phyloP scores from a whole-genome alignment of 2,888 invertebrate species.

The Polyploca ridens region DNA sequence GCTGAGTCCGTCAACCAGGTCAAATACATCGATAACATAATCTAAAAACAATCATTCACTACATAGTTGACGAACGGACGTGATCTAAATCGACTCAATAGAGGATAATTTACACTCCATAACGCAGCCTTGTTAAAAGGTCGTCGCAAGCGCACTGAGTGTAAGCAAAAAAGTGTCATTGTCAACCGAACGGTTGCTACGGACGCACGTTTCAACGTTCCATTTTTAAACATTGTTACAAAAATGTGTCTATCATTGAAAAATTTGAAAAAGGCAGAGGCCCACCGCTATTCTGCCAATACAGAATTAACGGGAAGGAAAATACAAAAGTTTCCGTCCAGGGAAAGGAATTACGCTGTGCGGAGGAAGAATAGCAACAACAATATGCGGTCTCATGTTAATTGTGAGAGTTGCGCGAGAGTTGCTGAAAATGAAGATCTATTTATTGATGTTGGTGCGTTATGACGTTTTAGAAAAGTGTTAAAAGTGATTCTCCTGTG shows the following conservation, averaged over 20 bases:
- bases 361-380: conserved; percentile 82
- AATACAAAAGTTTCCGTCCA: conserved; percentile 87
- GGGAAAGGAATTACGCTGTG: conserved; percentile 88
- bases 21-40: conserved; percentile 52
- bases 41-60: conserved; percentile 47
- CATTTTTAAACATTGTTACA: conserved; percentile 2
- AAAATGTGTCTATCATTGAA: conserved; percentile 75
- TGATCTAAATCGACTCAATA: conserved; percentile 42
- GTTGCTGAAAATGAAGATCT: conserved; percentile 67
- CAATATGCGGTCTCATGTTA: conserved; percentile 66
- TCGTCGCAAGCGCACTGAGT: conserved; percentile 57
- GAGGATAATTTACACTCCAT: conserved; percentile 45
- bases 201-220: conserved; percentile 23
- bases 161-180: conserved; percentile 27
- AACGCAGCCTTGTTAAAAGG: conserved; percentile 51
- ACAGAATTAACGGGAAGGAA: conserved; percentile 41
- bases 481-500: background rate
- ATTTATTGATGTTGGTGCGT: conserved; percentile 21
- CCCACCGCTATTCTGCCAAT: conserved; percentile 37
- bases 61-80: conserved; percentile 38
- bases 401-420: conserved; percentile 71
- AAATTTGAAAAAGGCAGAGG: conserved; percentile 72
- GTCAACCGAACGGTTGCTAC: conserved; percentile 25
- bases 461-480: background rate
- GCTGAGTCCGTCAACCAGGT: conserved; percentile 42